Conservation (phyloP, 2,113 vertebrate genomes). For the Hyperoodon ampullatus region DNA sequence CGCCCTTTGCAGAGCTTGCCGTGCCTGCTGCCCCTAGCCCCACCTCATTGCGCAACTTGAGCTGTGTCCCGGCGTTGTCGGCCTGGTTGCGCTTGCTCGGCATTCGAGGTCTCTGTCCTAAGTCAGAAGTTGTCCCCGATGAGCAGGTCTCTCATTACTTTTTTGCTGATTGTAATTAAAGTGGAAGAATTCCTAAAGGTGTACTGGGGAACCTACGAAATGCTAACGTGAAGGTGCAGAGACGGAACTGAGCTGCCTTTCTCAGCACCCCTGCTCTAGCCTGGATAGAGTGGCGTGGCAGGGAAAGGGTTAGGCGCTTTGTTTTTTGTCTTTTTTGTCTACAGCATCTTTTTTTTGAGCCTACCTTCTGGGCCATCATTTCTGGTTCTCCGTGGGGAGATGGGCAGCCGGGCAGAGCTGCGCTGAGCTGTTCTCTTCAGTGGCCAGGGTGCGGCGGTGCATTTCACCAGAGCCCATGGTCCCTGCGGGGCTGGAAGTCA, state of each 20-base stretch:
- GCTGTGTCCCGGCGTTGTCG: rapidly evolving
- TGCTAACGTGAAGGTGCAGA: not conserved
- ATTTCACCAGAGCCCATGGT: not conserved
- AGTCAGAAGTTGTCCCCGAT: not conserved
- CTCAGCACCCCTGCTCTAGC: not conserved
- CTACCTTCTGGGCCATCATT: not conserved
- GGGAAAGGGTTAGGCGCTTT: not conserved
- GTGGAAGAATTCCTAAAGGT: not conserved
- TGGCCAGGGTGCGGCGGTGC: not conserved
- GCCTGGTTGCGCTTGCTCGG: rapidly evolving
- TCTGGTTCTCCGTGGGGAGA: not conserved
- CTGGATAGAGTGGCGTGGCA: no score
- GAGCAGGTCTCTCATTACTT: not conserved
- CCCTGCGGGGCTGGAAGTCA: not conserved
- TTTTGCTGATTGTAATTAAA: not conserved
- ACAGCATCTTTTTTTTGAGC: not conserved
- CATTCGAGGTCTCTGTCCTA: no score
- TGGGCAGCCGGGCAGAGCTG: not conserved
- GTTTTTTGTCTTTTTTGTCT: not conserved
- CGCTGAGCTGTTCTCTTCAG: not conserved
- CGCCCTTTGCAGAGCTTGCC: not conserved
- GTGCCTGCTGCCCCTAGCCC: rapidly evolving
- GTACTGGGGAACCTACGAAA: rapidly evolving
- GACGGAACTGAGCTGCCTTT: no score
- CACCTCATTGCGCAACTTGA: rapidly evolving